Evolutionary conservation across 2,888 invertebrate species (phyloP).

Genomic region (Rotaria macrura): DNA sequence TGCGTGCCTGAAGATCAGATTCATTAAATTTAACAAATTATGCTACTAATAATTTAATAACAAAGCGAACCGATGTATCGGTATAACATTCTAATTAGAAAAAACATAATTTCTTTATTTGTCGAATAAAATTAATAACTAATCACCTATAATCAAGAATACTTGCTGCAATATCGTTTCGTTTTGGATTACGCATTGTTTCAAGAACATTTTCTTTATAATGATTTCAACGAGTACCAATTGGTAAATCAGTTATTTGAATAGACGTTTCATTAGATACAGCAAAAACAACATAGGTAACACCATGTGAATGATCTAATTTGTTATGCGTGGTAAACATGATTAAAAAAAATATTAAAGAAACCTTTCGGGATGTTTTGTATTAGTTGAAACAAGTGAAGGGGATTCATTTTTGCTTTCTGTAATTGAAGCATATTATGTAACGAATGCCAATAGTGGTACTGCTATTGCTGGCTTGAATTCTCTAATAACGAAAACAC

Average conservation of each 20-base stretch:
- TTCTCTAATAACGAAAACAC: background rate
- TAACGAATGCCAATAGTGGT: background rate
- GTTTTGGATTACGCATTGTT: slow-evolving; percentile 60
- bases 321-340: too few relatives aligned
- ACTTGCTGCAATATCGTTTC: background rate
- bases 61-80: slow-evolving; percentile 81
- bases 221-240: slow-evolving; percentile 82
- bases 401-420: slow-evolving; percentile 12
- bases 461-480: background rate
- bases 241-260: slow-evolving; percentile 87
- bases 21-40: slow-evolving; percentile 63
- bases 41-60: slow-evolving; percentile 65
- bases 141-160: slow-evolving; percentile 48
- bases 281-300: slow-evolving; percentile 71
- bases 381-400: slow-evolving; percentile 19
- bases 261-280: slow-evolving; percentile 60
- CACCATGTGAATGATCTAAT: background rate
- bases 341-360: too few relatives aligned
- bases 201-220: slow-evolving; percentile 90
- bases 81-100: slow-evolving; percentile 96
- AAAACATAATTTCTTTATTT: too few relatives aligned
- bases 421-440: slow-evolving; percentile 7
- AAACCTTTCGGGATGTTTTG: too few relatives aligned
- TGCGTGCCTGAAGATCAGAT: slow-evolving; percentile 76
- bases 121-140: too few relatives aligned